Base-by-base conservation (phyloP, 2,888 invertebrate species). In the Caenorhabditis doughertyi region DNA sequence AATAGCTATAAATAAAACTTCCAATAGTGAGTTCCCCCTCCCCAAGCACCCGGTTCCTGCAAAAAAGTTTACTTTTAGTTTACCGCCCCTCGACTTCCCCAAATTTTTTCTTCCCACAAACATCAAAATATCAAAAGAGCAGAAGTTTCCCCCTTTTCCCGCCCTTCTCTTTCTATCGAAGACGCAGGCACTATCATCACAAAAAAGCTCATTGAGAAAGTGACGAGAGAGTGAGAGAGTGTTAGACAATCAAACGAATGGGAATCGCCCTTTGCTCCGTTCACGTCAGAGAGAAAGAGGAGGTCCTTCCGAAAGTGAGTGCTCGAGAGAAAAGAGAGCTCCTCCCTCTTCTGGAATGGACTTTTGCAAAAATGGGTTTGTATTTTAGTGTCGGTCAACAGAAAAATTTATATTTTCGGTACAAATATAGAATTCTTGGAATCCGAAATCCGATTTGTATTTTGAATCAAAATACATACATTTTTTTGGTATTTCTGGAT, bases 261-360 rank as follows among this genome's bases (percentile, higher is more conserved):
- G 55, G 21, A 55, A 73, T 51, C 47, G 55, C 64, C 73, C 62
- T 73, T 65, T 64, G 73, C 73, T 73, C 73, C 64, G 64, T 42
- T 13, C 55, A 73, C 73, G 64, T 64, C 73, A 73, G 55, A 65
- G 44, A 11, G n/a, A 11, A 23, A 11, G n/a, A 29, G 49, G 13
- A n/a, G n/a, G n/a, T n/a, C 51, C 32, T n/a, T 16, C 7, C 21
- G 9, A n/a, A n/a, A n/a, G n/a, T n/a, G 3, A 39, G 21, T 44
- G 44, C 44, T 44, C 44, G 44, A 44, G 11, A 32, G 42, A 49
- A 21, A 49, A 4, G 5, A 49, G 11, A 21, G 49, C 49, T 8
- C 49, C 60, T 16, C 44, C 42, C 11, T 29, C 7, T 35, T 60
- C 42, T 32, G 7, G 21, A 32, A 44, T 3, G 18, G 21, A 47